phyloP scores from a whole-genome alignment of 1,140 invertebrate genomes.

The Drosophila melanica region DNA sequence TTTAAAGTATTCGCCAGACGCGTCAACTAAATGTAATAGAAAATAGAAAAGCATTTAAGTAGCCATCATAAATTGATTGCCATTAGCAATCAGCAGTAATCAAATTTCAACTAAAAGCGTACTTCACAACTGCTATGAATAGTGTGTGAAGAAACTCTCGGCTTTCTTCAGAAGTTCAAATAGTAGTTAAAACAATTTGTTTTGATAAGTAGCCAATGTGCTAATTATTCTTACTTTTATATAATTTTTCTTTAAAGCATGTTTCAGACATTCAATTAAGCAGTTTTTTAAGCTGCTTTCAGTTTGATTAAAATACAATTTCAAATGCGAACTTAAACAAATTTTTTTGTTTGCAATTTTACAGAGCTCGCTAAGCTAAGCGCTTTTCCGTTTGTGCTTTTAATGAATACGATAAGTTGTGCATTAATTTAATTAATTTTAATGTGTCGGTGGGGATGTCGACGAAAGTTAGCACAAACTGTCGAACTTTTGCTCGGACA shows the following conservation, averaged over 20 bases:
- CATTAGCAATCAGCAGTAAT: slow-evolving; percentile 71
- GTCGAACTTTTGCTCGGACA: background rate
- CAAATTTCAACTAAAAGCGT: slow-evolving; percentile 69
- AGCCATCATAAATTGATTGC: slow-evolving; percentile 61
- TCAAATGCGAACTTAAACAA: no score
- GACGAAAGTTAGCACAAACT: slow-evolving; percentile 9
- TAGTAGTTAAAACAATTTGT: slow-evolving; percentile 3
- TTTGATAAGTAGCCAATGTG: background rate
- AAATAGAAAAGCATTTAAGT: slow-evolving; percentile 62
- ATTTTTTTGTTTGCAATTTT: background rate
- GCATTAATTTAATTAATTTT: slow-evolving; percentile 12
- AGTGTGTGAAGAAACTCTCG: slow-evolving; percentile 5
- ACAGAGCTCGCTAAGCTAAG: background rate
- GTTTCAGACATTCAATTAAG: no score
- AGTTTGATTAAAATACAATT: no score
- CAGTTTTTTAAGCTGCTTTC: no score
- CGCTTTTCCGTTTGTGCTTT: background rate
- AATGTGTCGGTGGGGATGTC: slow-evolving; percentile 1
- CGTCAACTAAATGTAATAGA: slow-evolving; percentile 35
- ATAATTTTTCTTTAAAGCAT: no score
- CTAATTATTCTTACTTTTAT: no score
- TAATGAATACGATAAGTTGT: slow-evolving; percentile 2
- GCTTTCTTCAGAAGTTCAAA: no score
- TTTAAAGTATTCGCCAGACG: slow-evolving; percentile 50
- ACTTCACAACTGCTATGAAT: slow-evolving; percentile 28